Conservation (phyloP, 2,113 vertebrate genomes). For the Lontra canadensis region DNA sequence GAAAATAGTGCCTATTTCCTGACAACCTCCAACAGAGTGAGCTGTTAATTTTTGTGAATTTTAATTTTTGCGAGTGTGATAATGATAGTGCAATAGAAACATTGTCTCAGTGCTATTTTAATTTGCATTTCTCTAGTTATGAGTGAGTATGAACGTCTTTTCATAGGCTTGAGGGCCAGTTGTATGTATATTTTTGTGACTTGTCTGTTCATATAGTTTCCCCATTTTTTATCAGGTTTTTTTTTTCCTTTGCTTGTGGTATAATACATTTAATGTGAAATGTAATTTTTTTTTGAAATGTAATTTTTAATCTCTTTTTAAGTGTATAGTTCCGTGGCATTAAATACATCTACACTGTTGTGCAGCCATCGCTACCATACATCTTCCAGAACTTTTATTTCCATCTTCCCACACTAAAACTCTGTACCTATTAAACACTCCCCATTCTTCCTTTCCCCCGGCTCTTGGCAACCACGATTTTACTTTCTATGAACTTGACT, state of each 20-base stretch:
- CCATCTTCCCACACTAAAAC: background rate
- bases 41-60: background rate
- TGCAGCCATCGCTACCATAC: background rate
- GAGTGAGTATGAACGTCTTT: background rate
- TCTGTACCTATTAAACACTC: background rate
- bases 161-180: background rate
- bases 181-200: background rate
- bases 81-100: background rate
- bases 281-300: background rate
- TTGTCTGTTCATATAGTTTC: background rate
- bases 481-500: background rate
- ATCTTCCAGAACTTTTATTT: background rate
- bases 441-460: background rate
- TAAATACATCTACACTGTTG: background rate
- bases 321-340: background rate
- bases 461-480: background rate
- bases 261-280: background rate
- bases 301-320: background rate
- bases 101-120: background rate
- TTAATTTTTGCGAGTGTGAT: background rate
- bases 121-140: background rate
- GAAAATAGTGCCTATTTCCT: background rate
- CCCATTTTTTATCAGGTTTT: background rate
- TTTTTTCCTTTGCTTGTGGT: background rate
- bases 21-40: background rate